Evolutionary conservation across 2,797 vertebrate species (phyloP), one percentile per base, ranked within the genome.

Genomic region (Clarias laeviceps): DNA sequence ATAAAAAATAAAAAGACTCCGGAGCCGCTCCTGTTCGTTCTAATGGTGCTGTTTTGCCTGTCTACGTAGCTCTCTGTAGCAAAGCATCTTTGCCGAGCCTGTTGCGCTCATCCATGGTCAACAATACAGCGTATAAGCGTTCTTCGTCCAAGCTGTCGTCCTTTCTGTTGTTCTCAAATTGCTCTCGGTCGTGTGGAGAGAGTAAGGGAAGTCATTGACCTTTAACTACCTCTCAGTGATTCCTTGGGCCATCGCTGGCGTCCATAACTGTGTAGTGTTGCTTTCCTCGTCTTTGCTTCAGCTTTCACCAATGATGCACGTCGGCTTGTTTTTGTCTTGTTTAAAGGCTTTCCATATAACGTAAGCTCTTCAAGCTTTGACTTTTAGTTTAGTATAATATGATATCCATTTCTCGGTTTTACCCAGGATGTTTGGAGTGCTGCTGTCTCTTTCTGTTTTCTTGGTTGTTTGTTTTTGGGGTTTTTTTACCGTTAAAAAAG

Each of bases 211-310:
- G 80, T 82, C 34, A 65, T 40, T 54, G 22, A 76, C 5, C 50
- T 80, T 65, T 32, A 90, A 85, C 89, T 88, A 90, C 89, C 89
- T 90, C 89, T 87, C 20, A 22, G 78, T 85, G 18, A 87, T 87
- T 80, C 61, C 57, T 40, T 59, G 69, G 82, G 82, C 86, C 82
- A 73, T 59, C 57, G 29, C 40, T 64, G 82, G 66, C 84, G 45
- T 70, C 65, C n/a, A 12, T 61, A 64, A 64, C 69, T 65, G 54
- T 54, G 82, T 66, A 37, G 32, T 17, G 24, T 73, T 68, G 32
- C 61, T 82, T 62, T 79, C 6, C 8, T 77, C 57, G 7, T 45
- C 20, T 65, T 5, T 45, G 68, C 34, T 62, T 61, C 29, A 29
- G 29, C 62, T 74, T 82, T 77, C 37, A 32, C 62, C 1, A 34